Base-by-base conservation (phyloP, 2,113 vertebrate genomes). In the Menura novaehollandiae region DNA sequence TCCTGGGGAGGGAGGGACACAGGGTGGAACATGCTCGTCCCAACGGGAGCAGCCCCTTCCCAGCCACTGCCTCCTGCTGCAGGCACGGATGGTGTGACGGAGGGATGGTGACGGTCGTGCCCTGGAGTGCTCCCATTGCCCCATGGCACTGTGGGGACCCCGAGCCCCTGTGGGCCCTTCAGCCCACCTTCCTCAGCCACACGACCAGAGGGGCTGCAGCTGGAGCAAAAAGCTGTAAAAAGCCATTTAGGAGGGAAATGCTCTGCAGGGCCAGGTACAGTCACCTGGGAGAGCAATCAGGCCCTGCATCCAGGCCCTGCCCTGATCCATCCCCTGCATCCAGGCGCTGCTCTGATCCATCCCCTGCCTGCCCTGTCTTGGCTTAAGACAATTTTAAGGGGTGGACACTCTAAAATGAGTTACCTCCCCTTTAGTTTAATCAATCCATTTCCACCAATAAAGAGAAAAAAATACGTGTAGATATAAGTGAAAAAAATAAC, bases 51-150 rank as follows among this genome's bases (percentile, higher is more conserved):
- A 53, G 44, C 27, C 69, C 23, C 10, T 37, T 63, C 75, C 17
- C 37, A 24, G 49, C 8, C 30, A 3, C 3, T n/a, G 44, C 22
- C 49, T n/a, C n/a, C 20, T 8, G 19, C n/a, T 53, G 44, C 30
- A 28, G 41, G 27, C 23, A 27, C 27, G 19, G 46, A 37, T 19
- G 30, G 16, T 1, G 7, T 46, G 19, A 64, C 35, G 26, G n/a
- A 58, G 26, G n/a, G n/a, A 23, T 9, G 41, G 60, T 7, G 47
- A 23, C 0, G 3, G 18, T 11, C 5, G 0, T 32, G 46, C 10
- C 55, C 46, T 43, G 44, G 15, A 26, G 43, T 51, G 28, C 10
- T 14, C 13, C 51, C 37, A 11, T 2, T 3, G 15, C 43, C 32
- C 15, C 66, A 35, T 26, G 17, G 43, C 37, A 44, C 88, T 64